Evolutionary conservation across 2,888 invertebrate genomes (phyloP), one percentile per base, ranked within the genome.

Genomic region (Caenorhabditis japonica): DNA sequence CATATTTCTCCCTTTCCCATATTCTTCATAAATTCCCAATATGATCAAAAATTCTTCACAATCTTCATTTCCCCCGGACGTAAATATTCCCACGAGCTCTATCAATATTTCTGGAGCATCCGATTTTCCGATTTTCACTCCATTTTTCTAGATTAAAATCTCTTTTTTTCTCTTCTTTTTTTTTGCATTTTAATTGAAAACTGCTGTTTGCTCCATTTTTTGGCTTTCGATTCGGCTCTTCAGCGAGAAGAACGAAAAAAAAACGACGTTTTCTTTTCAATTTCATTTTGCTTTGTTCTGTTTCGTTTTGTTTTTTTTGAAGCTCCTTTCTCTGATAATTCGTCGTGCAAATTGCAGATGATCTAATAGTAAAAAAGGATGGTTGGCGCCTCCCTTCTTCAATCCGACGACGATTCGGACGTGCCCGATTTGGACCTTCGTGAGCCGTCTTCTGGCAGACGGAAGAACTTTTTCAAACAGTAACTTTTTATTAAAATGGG

Each of bases 351-450:
- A 41, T 34, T 17, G 23, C 49, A 41, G 53, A 34, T 55, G 25
- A 34, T 36, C 25, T 61, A 33, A 36, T n/a, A 36, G 41, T 8
- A 62, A 21, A 56, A n/a, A n/a, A n/a, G n/a, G n/a, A 72, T 72
- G 72, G 72, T 72, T 33, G 72, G 72, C 12, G 64, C 51, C 15
- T 66, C 64, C n/a, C 55, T 72, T 47, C 49, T 72, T 3, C 72
- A 72, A 27, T 72, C 72, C 30, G 72, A 72, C 30, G 72, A 72
- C 25, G 72, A 72, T 53, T 72, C 72, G 30, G 72, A 72, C 36
- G 72, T 72, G 17, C 72, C 72, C 15, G 72, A 72, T 51, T 55
- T 72, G 58, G 72, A 72, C 39, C 39, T 72, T 12, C 38, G 71
- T 8, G 58, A 61, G 13, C 19, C 43, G 17, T 23, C 51, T 17